Evolutionary conservation across 1,140 invertebrate species (phyloP).

Genomic region (Drosophila erecta): DNA sequence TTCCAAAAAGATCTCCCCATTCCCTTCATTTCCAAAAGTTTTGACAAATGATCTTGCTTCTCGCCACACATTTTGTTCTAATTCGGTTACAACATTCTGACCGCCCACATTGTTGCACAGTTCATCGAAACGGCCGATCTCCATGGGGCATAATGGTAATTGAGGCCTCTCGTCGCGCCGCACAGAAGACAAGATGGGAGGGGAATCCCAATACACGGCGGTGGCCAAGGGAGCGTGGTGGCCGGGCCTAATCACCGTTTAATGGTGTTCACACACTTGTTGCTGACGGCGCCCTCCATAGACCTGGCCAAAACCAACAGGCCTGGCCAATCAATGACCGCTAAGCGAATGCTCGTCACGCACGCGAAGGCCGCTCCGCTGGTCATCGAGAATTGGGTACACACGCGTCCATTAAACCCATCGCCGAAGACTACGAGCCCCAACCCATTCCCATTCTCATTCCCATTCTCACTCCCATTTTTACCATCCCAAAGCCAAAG

Average conservation of each 20-base stretch:
- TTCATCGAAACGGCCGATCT: conserved; percentile 53
- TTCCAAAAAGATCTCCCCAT: background rate
- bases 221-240: conserved; percentile 38
- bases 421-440: conserved; percentile 23
- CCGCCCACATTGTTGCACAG: conserved; percentile 55
- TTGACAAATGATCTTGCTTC: conserved; percentile 32
- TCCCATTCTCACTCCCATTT: background rate
- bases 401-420: conserved; percentile 69
- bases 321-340: conserved; percentile 76
- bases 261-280: conserved; percentile 81
- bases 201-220: background rate
- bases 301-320: conserved; percentile 53
- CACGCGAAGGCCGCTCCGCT: conserved; percentile 72
- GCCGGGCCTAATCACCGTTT: conserved; percentile 73
- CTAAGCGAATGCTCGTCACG: conserved; percentile 78
- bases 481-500: background rate
- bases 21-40: background rate
- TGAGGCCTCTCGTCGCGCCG: conserved; percentile 50
- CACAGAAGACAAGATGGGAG: conserved; percentile 17
- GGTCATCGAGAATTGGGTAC: conserved; percentile 66
- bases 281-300: conserved; percentile 74
- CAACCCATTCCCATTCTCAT: conserved; percentile 1
- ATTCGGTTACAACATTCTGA: conserved; percentile 38
- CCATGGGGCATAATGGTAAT: conserved; percentile 48
- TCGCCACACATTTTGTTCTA: conserved; percentile 22